phyloP scores from a whole-genome alignment of 2,113 vertebrate species.

The Athene noctua region DNA sequence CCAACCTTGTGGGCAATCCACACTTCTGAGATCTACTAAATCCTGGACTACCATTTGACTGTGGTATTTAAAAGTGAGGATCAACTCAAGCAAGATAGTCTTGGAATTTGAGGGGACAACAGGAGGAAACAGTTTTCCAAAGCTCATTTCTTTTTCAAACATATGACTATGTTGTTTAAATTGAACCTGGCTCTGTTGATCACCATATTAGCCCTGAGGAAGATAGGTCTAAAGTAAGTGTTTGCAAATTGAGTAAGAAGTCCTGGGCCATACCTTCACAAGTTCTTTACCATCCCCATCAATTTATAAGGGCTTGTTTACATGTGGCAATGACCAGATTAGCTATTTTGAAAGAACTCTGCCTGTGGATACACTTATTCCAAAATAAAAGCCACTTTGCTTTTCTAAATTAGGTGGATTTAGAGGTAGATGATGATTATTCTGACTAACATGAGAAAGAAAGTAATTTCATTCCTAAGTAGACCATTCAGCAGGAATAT shows the following conservation, averaged over 20 bases:
- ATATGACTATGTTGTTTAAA: not conserved
- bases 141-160: constrained; percentile 26
- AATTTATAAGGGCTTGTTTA: not conserved
- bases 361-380: constrained; percentile 9
- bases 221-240: not conserved
- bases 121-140: not conserved
- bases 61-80: not conserved
- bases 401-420: not conserved
- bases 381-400: constrained; percentile 31
- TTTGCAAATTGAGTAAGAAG: constrained; percentile 38
- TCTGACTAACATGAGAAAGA: not conserved
- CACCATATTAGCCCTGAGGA: constrained; percentile 14
- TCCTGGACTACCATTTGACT: not conserved
- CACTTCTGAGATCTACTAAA: not conserved
- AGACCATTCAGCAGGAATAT: not conserved
- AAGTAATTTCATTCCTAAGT: not conserved
- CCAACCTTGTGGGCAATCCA: not conserved
- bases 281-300: constrained; percentile 1
- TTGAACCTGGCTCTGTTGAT: not conserved
- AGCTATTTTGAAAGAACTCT: constrained; percentile 33
- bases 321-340: constrained; percentile 21
- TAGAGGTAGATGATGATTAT: not conserved
- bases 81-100: not conserved
- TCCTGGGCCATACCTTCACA: not conserved
- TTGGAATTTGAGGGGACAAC: not conserved